A percentile compares a stretch with the other conserved stretches of the same genome.
Conservation (phyloP, 1,140 invertebrate genomes). For the Drusus annulatus region DNA sequence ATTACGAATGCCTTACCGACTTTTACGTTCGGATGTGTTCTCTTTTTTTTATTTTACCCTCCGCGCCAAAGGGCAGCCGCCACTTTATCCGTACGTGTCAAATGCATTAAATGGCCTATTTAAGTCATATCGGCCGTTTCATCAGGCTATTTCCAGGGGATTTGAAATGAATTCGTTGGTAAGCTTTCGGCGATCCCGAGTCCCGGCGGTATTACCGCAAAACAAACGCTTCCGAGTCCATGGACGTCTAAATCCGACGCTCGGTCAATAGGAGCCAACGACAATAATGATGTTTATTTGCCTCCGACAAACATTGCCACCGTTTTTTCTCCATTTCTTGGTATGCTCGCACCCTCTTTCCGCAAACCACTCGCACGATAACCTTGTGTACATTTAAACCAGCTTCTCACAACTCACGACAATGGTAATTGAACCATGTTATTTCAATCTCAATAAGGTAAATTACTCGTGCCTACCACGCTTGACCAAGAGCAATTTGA, state of each 20-base stretch:
- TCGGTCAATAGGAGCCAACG: constrained; percentile 19
- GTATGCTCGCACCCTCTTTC: constrained; percentile 7
- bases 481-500: too few species aligned
- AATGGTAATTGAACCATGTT: too few species aligned
- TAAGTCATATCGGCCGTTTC: constrained; percentile 57
- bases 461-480: too few species aligned
- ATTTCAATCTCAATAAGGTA: too few species aligned
- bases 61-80: constrained; percentile 27
- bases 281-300: constrained; percentile 39
- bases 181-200: constrained; percentile 36
- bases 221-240: constrained; percentile 23
- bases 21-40: constrained; percentile 46
- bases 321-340: not conserved
- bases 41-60: constrained; percentile 37
- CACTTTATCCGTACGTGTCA: constrained; percentile 57
- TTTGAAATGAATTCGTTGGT: constrained; percentile 53
- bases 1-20: constrained; percentile 49
- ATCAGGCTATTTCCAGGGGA: constrained; percentile 56
- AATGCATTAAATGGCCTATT: constrained; percentile 56
- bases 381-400: too few species aligned
- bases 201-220: constrained; percentile 38
- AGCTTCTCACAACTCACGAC: too few species aligned
- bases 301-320: constrained; percentile 6
- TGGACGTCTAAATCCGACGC: constrained; percentile 16
- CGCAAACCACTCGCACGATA: too few species aligned